Base-by-base conservation (phyloP, 1,140 invertebrate species). In the Armadillidium nasatum region DNA sequence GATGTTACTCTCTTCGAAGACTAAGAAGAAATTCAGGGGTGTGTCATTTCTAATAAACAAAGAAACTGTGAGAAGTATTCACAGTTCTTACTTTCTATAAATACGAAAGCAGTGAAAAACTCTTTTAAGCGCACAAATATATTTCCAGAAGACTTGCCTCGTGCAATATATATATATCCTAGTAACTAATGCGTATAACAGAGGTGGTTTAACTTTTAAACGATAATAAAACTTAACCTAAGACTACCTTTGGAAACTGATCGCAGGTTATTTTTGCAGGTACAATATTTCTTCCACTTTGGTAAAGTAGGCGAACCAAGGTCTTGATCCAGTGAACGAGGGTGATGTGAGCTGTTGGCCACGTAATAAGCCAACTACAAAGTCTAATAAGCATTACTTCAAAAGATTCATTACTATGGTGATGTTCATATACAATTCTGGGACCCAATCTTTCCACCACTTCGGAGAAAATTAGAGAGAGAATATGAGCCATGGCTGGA, bases 391-490 rank as follows among this genome's bases (percentile, higher is more conserved):
- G 70, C 21, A 73, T 78, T 44, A 73, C 74, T 21, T 22, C 46
- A 21, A 78, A 46, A 21, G 77, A 73, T 54, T 71, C 73, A 72
- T 78, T 74, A 13, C 73, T 75, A 13, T 71, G 71, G 21, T 50
- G 46, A 43, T 73, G 66, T 46, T 78, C 73, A 7, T 73, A 75
- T 70, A 78, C 77, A 21, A 78, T 75, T 6, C 74, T 71, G 15
- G 77, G 77, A 22, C 73, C 77, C 45, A 78, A 72, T 10, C 50
- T 71, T 69, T 78, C 77, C 43, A 78, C 77, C 22, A 78, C 77
- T 10, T 60, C 2, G 19, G 50, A 7, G 7, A 60, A 60, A 60
- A 60, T 7, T 2, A 60, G 50, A 7, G 50, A 60, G 50, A 60
- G 50, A 7, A 60, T 60, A 60, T 60, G 50, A 3, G 50, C 50